Conservation (phyloP, 2,888 invertebrate genomes). For the Scaptomyza polygonia region DNA sequence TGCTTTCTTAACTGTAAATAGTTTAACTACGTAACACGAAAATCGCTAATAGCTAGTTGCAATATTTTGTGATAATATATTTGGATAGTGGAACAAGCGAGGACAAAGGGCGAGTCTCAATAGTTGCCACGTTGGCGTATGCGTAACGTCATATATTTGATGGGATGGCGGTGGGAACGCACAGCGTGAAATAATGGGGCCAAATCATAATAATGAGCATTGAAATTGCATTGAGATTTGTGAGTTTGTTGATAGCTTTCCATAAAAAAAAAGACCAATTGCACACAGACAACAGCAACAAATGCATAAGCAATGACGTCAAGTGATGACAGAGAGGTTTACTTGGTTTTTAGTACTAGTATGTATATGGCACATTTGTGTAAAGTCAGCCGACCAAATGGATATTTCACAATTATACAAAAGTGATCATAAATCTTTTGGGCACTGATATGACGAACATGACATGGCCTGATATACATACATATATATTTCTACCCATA, state of each 20-base stretch:
- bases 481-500: neutral
- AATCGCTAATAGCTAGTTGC: slow-evolving; percentile 66
- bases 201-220: slow-evolving; percentile 49
- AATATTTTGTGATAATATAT: slow-evolving; percentile 55
- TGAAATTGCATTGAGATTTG: slow-evolving; percentile 70
- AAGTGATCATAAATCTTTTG: slow-evolving; percentile 79
- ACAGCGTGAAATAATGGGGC: slow-evolving; percentile 50
- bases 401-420: slow-evolving; percentile 17
- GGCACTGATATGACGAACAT: slow-evolving; percentile 38
- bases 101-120: slow-evolving; percentile 13
- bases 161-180: neutral
- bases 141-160: slow-evolving; percentile 36
- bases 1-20: slow-evolving; percentile 61
- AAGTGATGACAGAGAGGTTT: slow-evolving; percentile 9
- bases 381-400: neutral
- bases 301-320: slow-evolving; percentile 33
- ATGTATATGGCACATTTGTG: too few relatives aligned
- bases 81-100: slow-evolving; percentile 1
- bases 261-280: slow-evolving; percentile 11
- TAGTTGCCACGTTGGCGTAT: slow-evolving; percentile 56
- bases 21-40: slow-evolving; percentile 55
- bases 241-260: slow-evolving; percentile 8
- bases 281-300: neutral
- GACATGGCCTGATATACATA: slow-evolving; percentile 13
- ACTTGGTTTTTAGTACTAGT: too few relatives aligned